These are phyloP conservation scores for Lasioglossum lativentre DNA, from an alignment of 2,888 invertebrate species.

Conservation along the genomic window DNA sequence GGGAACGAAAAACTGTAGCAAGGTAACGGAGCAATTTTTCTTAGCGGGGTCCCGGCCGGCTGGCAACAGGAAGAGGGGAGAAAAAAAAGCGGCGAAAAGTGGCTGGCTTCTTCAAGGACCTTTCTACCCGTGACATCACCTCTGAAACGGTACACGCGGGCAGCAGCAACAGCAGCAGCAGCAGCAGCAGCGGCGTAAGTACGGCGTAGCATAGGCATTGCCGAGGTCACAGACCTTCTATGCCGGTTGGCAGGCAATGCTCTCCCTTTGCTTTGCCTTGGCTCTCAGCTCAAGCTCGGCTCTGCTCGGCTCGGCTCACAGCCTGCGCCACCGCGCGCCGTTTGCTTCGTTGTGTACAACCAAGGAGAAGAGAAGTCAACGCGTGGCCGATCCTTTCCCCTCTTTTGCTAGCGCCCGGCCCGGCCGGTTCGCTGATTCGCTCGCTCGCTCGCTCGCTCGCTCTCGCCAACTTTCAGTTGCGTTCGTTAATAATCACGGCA, in stretches of 20 bases:
- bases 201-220: slow-evolving; percentile 74
- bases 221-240: slow-evolving; percentile 83
- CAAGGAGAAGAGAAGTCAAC: slow-evolving; percentile 30
- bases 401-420: not conserved
- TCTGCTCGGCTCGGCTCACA: not conserved
- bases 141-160: slow-evolving; percentile 75
- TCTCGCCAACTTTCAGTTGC: slow-evolving; percentile 49
- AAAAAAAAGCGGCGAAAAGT: slow-evolving; percentile 36
- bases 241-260: slow-evolving; percentile 80
- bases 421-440: no score
- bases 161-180: slow-evolving; percentile 15
- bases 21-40: slow-evolving; percentile 15
- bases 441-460: not conserved
- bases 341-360: not conserved
- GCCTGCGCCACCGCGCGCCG: not conserved
- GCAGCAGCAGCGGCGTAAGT: slow-evolving; percentile 31
- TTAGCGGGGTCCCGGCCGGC: not conserved
- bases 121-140: slow-evolving; percentile 76
- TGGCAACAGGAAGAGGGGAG: slow-evolving; percentile 10
- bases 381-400: slow-evolving; percentile 53
- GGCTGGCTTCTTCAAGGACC: slow-evolving; percentile 59
- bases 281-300: slow-evolving; percentile 9
- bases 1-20: not conserved
- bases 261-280: slow-evolving; percentile 71
- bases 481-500: slow-evolving; percentile 47